Evolutionary conservation across 2,888 invertebrate species (phyloP).

Genomic region (Micoletzkya japonica): DNA sequence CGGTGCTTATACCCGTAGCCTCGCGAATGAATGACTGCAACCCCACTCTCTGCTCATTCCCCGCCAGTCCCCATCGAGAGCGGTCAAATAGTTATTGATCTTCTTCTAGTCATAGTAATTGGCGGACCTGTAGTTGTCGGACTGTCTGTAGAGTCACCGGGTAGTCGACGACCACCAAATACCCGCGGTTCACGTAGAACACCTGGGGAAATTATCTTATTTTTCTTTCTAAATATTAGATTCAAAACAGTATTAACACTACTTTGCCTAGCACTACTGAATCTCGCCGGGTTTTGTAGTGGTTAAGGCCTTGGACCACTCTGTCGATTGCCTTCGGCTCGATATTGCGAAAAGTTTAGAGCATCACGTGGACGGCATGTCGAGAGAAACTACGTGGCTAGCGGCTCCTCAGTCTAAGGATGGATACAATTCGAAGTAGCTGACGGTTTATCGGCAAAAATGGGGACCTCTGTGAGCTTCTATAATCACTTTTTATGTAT

Average conservation of each 20-base stretch:
- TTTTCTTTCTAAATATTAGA: no score
- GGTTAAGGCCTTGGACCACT: neutral
- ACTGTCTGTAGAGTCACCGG: neutral
- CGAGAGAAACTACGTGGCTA: no score
- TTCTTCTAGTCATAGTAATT: neutral
- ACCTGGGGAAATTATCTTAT: neutral
- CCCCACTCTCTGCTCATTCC: neutral
- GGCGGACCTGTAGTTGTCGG: neutral
- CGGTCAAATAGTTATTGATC: neutral
- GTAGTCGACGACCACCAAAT: neutral
- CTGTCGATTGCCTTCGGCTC: neutral
- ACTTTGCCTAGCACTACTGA: no score
- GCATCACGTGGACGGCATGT: no score
- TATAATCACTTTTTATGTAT: no score
- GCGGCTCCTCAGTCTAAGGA: no score
- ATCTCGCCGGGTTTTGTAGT: neutral
- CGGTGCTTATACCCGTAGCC: constrained; percentile 9
- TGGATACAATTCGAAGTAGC: no score
- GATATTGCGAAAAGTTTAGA: no score
- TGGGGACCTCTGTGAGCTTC: no score
- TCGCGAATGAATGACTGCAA: constrained; percentile 11
- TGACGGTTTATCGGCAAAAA: no score
- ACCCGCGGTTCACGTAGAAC: constrained; percentile 2
- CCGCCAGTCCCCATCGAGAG: neutral
- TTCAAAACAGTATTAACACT: no score